Base-by-base conservation (phyloP, 2,797 vertebrate genomes). In the Halcyon leucocephala region DNA sequence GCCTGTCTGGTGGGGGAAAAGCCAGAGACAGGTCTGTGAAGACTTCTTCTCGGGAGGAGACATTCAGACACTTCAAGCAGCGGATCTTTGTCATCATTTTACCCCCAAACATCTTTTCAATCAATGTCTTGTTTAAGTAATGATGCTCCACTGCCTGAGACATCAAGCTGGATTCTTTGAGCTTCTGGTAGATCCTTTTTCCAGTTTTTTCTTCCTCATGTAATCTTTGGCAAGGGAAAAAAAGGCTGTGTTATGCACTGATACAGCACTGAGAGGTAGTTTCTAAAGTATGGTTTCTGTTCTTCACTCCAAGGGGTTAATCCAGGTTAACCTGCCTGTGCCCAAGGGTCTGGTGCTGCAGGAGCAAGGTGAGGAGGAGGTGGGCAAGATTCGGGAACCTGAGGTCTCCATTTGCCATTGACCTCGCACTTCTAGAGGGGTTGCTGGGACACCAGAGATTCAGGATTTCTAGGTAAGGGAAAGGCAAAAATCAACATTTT, bases 51-150 rank as follows among this genome's bases (percentile, higher is more conserved):
- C 98, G 93, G 37, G 97, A 98, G 6, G 98, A 99, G 64, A 98
- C 95, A 0, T 98, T 98, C 70, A 98, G 96, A 90, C 98, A 99
- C 82, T 97, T 97, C 64, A 98, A 96, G 46, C 98, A 99, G 89
- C 98, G 96, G 28, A 99, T 98, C 78, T 97, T 98, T 8, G 98
- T 99, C 95, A 98, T 96, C 12, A 98, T 98, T 97, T 98, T 98
- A 85, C 98, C 98, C 49, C 98, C 98, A 16, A 99, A 99, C 98
- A 98, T 98, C 87, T 96, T 98, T 96, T 99, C 98, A 77, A 98
- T 96, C 9, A 98, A 89, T 11, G 98, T 98, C 48, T 97, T 95
- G n/a, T 95, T 96, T 12, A 97, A 89, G 31, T 77, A 84, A 6
- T 93, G 95, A 20, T 79, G 86, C 25, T 97, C 97, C 14, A 97